Percentiles rank a stretch among this genome's conserved stretches.
Conservation (phyloP, 2,113 vertebrate genomes). For the Grammomys dolichurus region DNA sequence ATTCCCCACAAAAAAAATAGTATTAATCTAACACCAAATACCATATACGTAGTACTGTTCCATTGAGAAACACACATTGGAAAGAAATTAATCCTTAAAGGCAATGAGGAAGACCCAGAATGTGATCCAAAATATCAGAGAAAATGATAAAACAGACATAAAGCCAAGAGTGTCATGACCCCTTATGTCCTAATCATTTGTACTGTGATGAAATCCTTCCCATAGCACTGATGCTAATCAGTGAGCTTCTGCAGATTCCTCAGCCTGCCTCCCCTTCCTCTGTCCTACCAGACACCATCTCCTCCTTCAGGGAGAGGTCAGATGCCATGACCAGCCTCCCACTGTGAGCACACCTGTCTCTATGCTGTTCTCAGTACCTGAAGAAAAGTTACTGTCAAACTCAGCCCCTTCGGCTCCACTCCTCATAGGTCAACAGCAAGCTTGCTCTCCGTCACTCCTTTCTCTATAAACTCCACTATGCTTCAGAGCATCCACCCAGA, state of each 20-base stretch:
- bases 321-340: neutral
- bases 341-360: rapidly evolving
- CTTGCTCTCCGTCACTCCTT: neutral
- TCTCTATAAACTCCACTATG: neutral
- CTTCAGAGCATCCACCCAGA: too few relatives aligned
- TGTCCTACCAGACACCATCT: too few relatives aligned
- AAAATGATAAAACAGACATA: neutral
- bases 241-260: neutral
- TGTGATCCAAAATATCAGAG: neutral
- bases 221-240: neutral
- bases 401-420: rapidly evolving
- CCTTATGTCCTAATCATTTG: neutral
- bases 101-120: neutral
- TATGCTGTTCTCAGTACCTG: neutral
- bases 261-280: neutral
- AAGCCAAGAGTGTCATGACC: neutral
- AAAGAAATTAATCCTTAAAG: neutral
- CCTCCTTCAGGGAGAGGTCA: neutral
- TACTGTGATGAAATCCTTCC: neutral
- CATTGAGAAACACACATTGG: neutral
- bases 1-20: neutral
- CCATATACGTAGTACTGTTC: neutral
- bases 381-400: neutral
- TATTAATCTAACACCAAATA: neutral
- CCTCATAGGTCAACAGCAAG: too few relatives aligned